Evolutionary conservation across 2,113 vertebrate species (phyloP).

Genomic region (Pachyramphus minor): DNA sequence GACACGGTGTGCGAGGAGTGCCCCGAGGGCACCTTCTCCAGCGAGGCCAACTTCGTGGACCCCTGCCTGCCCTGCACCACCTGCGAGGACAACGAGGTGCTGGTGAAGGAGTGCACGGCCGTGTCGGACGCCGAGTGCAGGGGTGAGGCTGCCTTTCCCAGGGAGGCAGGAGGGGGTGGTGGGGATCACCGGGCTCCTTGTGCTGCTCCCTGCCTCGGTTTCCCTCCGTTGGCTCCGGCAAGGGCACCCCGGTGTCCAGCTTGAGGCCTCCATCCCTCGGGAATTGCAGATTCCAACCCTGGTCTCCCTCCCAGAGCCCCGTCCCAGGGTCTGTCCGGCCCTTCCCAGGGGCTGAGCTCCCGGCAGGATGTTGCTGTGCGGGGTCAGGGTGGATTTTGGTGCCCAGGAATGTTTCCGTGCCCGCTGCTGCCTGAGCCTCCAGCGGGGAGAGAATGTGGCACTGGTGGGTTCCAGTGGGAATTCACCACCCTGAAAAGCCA

Average conservation of each 20-base stretch:
- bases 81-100: conserved; percentile 85
- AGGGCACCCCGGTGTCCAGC: background rate
- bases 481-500: background rate
- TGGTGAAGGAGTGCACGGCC: conserved; percentile 77
- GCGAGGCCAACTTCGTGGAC: conserved; percentile 88
- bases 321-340: background rate
- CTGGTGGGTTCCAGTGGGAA: background rate
- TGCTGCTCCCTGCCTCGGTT: background rate
- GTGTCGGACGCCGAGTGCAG: conserved; percentile 79
- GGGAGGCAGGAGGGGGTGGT: accelerated
- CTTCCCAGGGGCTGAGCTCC: background rate
- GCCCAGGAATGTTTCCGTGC: background rate
- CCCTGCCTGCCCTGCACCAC: conserved; percentile 94
- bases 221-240: background rate
- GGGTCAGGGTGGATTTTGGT: background rate
- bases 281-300: background rate
- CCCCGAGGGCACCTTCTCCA: conserved; percentile 85
- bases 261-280: background rate
- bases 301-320: accelerated
- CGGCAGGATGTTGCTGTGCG: accelerated
- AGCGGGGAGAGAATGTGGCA: background rate
- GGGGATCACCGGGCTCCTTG: accelerated
- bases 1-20: conserved; percentile 92
- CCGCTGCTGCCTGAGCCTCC: accelerated
- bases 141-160: conserved; percentile 51